phyloP scores from a whole-genome alignment of 2,888 invertebrate genomes.

The Rhagonycha fulva region DNA sequence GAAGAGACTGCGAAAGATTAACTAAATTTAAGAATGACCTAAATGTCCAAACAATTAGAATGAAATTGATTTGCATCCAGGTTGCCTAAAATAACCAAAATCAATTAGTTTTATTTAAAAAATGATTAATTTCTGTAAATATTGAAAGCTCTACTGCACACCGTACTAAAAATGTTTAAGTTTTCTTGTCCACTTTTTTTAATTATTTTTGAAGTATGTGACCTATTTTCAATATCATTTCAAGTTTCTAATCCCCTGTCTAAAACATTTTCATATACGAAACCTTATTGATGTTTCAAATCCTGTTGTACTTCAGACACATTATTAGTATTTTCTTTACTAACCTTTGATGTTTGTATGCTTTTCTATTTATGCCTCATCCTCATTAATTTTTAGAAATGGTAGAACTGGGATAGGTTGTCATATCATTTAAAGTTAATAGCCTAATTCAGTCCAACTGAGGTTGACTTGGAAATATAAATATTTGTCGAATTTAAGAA shows the following conservation, averaged over 20 bases:
- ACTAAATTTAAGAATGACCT: too few relatives aligned
- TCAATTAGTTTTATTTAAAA: too few relatives aligned
- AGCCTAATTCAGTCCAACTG: background rate
- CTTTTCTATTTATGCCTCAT: background rate
- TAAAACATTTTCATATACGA: background rate
- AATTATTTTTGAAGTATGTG: background rate
- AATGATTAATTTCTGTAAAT: background rate
- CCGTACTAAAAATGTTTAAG: background rate
- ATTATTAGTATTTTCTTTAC: background rate
- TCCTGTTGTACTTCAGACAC: background rate
- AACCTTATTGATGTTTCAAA: background rate
- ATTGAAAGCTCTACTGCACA: background rate
- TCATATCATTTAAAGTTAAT: background rate
- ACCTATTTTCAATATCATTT: background rate
- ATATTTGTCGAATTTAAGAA: background rate
- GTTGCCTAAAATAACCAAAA: too few relatives aligned
- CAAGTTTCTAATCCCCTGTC: background rate
- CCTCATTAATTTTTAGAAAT: background rate
- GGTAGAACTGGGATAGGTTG: background rate
- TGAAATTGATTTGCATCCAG: too few relatives aligned
- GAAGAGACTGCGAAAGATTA: too few relatives aligned
- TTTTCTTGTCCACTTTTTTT: background rate
- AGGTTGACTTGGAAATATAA: background rate
- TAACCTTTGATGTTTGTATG: background rate
- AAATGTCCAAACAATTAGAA: too few relatives aligned